These are phyloP conservation scores for Cebuella pygmaea DNA, from an alignment of 2,797 vertebrate species.

Conservation along the genomic window DNA sequence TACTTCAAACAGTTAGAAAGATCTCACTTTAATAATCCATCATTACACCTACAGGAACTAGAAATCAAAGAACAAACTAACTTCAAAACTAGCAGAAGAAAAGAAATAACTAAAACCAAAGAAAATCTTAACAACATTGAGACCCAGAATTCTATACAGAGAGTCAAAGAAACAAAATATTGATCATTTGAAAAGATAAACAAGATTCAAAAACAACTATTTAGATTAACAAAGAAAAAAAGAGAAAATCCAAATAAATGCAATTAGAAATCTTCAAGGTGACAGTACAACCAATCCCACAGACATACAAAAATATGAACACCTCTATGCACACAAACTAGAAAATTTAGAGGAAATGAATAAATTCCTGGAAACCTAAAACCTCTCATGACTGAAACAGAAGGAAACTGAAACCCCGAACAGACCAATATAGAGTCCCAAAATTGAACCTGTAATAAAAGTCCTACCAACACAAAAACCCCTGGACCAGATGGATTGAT, in stretches of 20 bases:
- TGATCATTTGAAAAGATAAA: background rate
- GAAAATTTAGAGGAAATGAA: background rate
- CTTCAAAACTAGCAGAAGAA: background rate
- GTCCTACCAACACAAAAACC: background rate
- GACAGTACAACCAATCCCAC: background rate
- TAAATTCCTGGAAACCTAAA: background rate
- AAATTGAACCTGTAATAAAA: background rate
- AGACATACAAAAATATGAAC: background rate
- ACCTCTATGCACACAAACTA: background rate
- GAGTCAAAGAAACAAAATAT: background rate
- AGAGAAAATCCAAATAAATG: background rate
- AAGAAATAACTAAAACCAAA: background rate
- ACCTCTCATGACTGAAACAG: background rate
- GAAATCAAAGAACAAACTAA: background rate
- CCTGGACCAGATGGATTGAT: background rate
- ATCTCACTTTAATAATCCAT: background rate
- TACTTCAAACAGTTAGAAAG: background rate
- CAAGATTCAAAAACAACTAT: background rate
- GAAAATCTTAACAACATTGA: background rate
- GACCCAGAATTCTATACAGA: background rate
- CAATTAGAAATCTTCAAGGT: background rate
- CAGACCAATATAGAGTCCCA: background rate
- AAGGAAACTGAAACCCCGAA: background rate
- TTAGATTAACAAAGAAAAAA: background rate
- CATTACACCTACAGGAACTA: background rate